phyloP scores from a whole-genome alignment of 2,113 vertebrate species.

The human region DNA sequence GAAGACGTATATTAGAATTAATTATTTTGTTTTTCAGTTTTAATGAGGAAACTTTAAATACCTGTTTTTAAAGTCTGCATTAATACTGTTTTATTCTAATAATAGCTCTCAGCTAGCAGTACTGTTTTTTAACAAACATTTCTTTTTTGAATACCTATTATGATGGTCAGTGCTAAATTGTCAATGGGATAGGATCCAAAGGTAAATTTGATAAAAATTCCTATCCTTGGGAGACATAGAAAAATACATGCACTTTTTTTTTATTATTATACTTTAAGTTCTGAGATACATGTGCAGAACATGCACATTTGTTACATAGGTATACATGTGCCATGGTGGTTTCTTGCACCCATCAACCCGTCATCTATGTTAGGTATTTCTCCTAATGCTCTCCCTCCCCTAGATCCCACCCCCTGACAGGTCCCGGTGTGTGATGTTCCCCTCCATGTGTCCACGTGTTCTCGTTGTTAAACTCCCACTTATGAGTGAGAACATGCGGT shows the following conservation, averaged over 20 bases:
- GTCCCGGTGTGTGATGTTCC: too few relatives aligned
- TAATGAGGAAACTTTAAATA: not conserved
- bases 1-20: not conserved
- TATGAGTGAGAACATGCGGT: too few relatives aligned
- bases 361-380: too few relatives aligned
- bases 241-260: not conserved
- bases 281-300: too few relatives aligned
- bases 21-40: constrained; percentile 24
- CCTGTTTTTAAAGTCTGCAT: not conserved
- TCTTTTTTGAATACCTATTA: not conserved
- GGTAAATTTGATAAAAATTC: not conserved
- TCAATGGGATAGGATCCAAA: not conserved
- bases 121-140: not conserved
- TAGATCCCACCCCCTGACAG: too few relatives aligned
- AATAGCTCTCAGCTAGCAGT: not conserved
- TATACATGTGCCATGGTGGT: too few relatives aligned
- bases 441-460: too few relatives aligned
- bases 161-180: not conserved
- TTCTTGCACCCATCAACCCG: too few relatives aligned
- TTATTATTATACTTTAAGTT: too few relatives aligned
- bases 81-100: not conserved
- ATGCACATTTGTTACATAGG: too few relatives aligned
- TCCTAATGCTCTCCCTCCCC: too few relatives aligned
- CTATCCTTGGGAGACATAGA: not conserved
- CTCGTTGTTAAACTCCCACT: too few relatives aligned